Evolutionary conservation across 2,888 invertebrate species (phyloP).

Genomic region (Xylota segnis): DNA sequence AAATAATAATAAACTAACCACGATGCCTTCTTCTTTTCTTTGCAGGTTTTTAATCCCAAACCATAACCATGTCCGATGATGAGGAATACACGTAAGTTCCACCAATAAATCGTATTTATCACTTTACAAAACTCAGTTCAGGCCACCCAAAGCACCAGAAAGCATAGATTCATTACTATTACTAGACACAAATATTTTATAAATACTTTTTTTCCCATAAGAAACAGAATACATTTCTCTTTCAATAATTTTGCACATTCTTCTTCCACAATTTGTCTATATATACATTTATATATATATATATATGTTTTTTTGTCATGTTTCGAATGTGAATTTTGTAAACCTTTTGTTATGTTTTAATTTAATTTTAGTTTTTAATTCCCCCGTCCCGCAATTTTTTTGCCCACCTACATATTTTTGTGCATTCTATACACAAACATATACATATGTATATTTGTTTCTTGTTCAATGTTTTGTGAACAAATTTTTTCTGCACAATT

Average conservation of each 20-base stretch:
- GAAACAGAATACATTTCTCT: slow-evolving; percentile 61
- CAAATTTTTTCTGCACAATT: slow-evolving; percentile 52
- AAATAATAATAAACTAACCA: neutral
- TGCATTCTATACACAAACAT: slow-evolving; percentile 20
- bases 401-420: slow-evolving; percentile 14
- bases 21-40: slow-evolving; percentile 81
- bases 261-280: slow-evolving; percentile 78
- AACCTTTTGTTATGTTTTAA: slow-evolving; percentile 48
- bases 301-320: slow-evolving; percentile 79
- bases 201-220: slow-evolving; percentile 47
- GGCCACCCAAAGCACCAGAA: slow-evolving; percentile 59
- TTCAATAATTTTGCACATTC: slow-evolving; percentile 78
- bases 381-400: neutral
- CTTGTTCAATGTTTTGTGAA: slow-evolving; percentile 64
- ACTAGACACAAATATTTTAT: slow-evolving; percentile 61
- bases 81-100: slow-evolving; percentile 97
- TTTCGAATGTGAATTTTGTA: slow-evolving; percentile 57
- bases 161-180: slow-evolving; percentile 18
- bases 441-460: slow-evolving; percentile 66
- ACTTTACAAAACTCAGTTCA: slow-evolving; percentile 22
- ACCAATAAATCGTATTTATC: neutral
- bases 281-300: slow-evolving; percentile 78
- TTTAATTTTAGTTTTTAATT: slow-evolving; percentile 9
- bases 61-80: slow-evolving; percentile 96
- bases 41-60: slow-evolving; percentile 87